Percentiles rank a stretch among this genome's conserved stretches.
These are phyloP conservation scores for Cliona cf. orientalis DNA, from an alignment of 37 sponge, comb jelly and placozoan species.

Conservation along the genomic window DNA sequence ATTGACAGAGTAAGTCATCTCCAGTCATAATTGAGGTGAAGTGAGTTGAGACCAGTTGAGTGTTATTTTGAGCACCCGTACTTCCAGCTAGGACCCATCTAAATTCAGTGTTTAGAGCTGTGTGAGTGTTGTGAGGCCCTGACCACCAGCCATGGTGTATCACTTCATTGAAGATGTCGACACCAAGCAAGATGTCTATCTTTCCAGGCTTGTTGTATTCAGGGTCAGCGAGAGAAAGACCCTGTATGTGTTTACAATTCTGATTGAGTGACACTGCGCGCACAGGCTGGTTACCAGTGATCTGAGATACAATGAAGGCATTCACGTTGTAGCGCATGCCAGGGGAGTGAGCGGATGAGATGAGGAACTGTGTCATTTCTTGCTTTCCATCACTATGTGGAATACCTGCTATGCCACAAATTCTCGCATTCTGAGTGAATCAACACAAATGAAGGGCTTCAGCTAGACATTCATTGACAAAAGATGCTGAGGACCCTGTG, in stretches of 20 bases:
- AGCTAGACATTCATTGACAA: constrained; percentile 27
- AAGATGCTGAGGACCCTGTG: constrained; percentile 47
- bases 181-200: constrained; percentile 29
- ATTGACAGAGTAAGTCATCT: constrained; percentile 35
- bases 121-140: constrained; percentile 27
- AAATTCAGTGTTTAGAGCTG: constrained; percentile 39
- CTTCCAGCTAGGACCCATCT: constrained; percentile 44
- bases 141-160: constrained; percentile 33
- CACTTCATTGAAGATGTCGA: constrained; percentile 8
- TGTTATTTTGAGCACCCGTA: background rate
- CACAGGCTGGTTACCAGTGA: constrained; percentile 41
- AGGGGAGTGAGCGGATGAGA: constrained; percentile 3
- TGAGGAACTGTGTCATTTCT: constrained; percentile 11
- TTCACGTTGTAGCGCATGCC: constrained; percentile 13
- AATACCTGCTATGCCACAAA: constrained; percentile 51
- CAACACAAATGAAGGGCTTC: constrained; percentile 12
- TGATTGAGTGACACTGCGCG: background rate
- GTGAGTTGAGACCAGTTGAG: constrained; percentile 3
- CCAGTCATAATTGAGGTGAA: constrained; percentile 15
- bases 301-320: constrained; percentile 30
- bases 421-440: constrained; percentile 8
- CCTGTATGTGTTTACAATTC: constrained; percentile 25
- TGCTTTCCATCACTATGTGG: constrained; percentile 22
- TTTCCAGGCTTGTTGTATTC: constrained; percentile 20
- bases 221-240: constrained; percentile 30